Evolutionary conservation across 2,888 invertebrate species (phyloP).

Genomic region (Tiphia femorata): DNA sequence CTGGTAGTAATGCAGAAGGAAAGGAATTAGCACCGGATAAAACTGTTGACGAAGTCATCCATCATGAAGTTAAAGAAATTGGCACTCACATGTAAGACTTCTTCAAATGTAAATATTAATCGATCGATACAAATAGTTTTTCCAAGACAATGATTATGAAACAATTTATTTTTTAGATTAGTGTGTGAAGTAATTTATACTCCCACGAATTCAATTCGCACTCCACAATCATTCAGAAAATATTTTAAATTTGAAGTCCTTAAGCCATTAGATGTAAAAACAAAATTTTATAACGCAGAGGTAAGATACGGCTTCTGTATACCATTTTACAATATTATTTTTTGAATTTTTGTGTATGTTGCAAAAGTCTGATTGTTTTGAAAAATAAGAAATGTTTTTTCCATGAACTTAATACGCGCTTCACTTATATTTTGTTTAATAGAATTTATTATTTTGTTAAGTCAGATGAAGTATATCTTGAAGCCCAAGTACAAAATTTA

Average conservation of each 20-base stretch:
- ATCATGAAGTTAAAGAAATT: slow-evolving; percentile 99
- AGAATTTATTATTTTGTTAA: slow-evolving; percentile 46
- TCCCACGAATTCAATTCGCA: slow-evolving; percentile 72
- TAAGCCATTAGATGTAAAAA: slow-evolving; percentile 98
- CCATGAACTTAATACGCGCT: background rate
- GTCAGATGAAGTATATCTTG: slow-evolving; percentile 79
- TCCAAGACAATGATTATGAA: background rate
- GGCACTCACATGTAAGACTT: slow-evolving; percentile 96
- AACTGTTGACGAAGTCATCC: slow-evolving; percentile 94
- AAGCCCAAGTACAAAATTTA: slow-evolving; percentile 91
- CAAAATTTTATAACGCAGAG: slow-evolving; percentile 97
- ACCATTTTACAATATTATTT: no score
- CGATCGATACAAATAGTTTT: background rate
- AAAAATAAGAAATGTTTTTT: background rate
- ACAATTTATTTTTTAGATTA: slow-evolving; percentile 73
- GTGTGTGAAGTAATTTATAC: slow-evolving; percentile 97
- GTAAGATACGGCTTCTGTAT: no score
- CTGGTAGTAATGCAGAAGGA: slow-evolving; percentile 76
- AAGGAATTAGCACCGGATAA: slow-evolving; percentile 79
- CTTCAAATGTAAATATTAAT: background rate
- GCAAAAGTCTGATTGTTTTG: background rate
- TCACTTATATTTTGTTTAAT: slow-evolving; percentile 23
- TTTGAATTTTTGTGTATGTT: background rate
- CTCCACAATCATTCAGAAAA: slow-evolving; percentile 90
- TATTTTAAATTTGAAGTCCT: slow-evolving; percentile 98